These are phyloP conservation scores for Limnephilus rhombicus DNA, from an alignment of 2,888 invertebrate genomes.

Conservation along the genomic window DNA sequence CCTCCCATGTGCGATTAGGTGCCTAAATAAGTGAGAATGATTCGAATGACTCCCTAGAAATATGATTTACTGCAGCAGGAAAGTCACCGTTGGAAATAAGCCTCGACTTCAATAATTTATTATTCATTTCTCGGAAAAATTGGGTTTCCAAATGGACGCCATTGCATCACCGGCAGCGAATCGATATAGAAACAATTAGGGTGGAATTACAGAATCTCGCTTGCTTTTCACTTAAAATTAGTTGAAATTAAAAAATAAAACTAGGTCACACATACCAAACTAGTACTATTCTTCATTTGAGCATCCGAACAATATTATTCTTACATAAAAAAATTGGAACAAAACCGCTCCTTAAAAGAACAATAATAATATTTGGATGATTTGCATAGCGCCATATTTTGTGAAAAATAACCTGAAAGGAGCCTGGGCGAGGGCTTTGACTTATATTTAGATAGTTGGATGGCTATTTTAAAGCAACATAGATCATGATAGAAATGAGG, in stretches of 20 bases:
- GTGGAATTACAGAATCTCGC: not conserved
- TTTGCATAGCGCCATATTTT: too few species aligned
- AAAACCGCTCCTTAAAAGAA: not conserved
- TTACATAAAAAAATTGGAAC: not conserved
- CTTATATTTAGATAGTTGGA: not conserved
- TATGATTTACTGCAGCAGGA: not conserved
- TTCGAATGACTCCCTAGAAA: not conserved
- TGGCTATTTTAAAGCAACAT: not conserved
- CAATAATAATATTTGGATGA: too few species aligned
- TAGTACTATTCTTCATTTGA: not conserved
- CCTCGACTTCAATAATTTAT: not conserved
- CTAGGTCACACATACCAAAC: not conserved
- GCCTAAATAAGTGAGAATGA: not conserved
- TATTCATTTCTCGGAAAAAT: not conserved
- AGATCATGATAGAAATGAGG: not conserved
- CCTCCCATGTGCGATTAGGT: not conserved
- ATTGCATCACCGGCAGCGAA: not conserved
- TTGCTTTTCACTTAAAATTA: not conserved
- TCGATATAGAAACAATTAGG: conserved; percentile 6
- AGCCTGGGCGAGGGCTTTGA: not conserved
- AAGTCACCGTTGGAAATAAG: not conserved
- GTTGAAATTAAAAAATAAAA: not conserved
- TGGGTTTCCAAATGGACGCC: not conserved
- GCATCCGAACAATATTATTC: not conserved
- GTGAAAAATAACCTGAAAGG: not conserved